phyloP scores from a whole-genome alignment of 2,113 vertebrate genomes.

The Callipepla squamata region DNA sequence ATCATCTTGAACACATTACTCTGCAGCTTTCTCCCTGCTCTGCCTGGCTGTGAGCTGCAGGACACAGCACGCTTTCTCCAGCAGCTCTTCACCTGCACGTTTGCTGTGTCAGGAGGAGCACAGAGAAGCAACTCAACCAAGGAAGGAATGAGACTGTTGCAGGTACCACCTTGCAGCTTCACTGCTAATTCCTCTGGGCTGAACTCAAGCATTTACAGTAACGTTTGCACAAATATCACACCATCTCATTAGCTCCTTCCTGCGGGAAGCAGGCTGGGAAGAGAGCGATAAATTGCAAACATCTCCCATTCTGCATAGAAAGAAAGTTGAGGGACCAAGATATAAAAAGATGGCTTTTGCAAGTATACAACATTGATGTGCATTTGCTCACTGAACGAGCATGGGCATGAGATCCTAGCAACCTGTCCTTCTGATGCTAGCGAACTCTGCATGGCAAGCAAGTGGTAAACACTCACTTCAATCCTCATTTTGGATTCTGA shows the following conservation, averaged over 20 bases:
- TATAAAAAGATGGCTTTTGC: constrained; percentile 36
- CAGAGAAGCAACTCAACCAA: background rate
- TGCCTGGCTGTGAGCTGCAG: background rate
- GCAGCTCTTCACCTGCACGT: background rate
- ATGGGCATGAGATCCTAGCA: background rate
- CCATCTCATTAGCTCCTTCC: constrained; percentile 6
- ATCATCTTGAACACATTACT: background rate
- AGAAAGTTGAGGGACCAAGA: background rate
- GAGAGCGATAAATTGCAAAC: background rate
- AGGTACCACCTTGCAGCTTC: background rate
- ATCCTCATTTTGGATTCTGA: background rate
- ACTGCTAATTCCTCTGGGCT: background rate
- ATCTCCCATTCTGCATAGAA: constrained; percentile 23
- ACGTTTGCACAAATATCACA: constrained; percentile 1
- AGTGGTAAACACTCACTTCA: background rate
- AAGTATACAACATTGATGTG: background rate
- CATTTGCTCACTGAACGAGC: background rate
- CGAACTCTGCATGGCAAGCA: background rate
- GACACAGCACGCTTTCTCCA: background rate
- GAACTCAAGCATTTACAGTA: background rate
- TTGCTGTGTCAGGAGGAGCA: background rate
- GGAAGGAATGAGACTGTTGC: background rate
- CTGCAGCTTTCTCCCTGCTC: background rate
- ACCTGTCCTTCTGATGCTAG: background rate
- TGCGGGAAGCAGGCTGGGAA: background rate